Evolutionary conservation across 2,113 vertebrate genomes (phyloP), one percentile per base, ranked within the genome.

Genomic region (Myotis davidii): DNA sequence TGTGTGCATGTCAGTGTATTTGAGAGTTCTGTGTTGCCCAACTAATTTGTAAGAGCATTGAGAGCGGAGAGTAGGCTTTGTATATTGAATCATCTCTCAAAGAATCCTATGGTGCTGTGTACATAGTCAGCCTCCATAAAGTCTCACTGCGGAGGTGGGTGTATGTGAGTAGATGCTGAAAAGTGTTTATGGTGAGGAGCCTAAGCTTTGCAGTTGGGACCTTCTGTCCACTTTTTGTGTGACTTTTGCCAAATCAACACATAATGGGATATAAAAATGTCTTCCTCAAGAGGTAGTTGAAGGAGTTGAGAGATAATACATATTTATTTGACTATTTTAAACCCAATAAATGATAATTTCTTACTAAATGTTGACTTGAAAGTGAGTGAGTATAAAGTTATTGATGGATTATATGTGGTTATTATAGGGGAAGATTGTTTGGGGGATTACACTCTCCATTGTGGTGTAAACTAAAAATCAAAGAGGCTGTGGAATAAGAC

Each of bases 321-420:
- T 42, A 42, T 48, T 88, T 45, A 32, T 85, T 61, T 82, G 48
- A 50, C 21, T 78, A 59, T 61, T 76, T 94, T 23, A 77, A 27
- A 81, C 20, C 45, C 10, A 88, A 0, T 12, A 90, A 85, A 83
- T 29, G 78, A 1, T 45, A 83, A 77, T 5, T 67, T 94, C 64
- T 92, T 52, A 37, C n/a, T 88, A 76, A 85, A 85, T 81, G 9
- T 34, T 79, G 48, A 73, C 21, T 78, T 65, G 50, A 76, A 88
- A 61, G 21, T 59, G 9, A 61, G 1, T 85, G 29, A 88, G 37
- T 45, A 11, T 32, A 45, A 42, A 86, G 18, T 78, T 95, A 88
- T 16, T 6, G 16, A 78, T 42, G 12, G 59, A 21, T 92, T 72
- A 3, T 42, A 34, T 27, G 39, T 54, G 27, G 52, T 34, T 85